Evolutionary conservation across 2,797 vertebrate genomes (phyloP), one percentile per base, ranked within the genome.

Genomic region (Hozukius guyotensis): DNA sequence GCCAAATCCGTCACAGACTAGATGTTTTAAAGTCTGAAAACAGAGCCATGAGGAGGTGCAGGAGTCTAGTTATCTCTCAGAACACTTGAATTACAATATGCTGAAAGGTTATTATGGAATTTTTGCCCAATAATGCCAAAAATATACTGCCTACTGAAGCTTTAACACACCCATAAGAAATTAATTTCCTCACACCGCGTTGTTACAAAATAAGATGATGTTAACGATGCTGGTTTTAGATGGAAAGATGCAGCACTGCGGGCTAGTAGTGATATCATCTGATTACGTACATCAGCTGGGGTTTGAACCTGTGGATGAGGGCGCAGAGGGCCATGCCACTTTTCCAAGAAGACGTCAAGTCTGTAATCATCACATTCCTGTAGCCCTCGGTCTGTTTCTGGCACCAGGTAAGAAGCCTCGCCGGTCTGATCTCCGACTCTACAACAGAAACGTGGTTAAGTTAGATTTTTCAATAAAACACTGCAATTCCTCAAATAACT

Each of bases 321-420:
- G 98, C 98, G 74, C 98, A 99, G 49, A 99, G 90, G 0, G 97
- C 97, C 10, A 97, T 92, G 82, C 97, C 98, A 0, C 95, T 99
- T 76, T 81, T 95, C 98, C 98, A 99, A 36, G 97, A 99, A 38
- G 94, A 95, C 34, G 94, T 97, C 87, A 99, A 94, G 91, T 99
- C 96, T 0, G 95, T 97, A 92, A 99, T 81, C 0, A 14, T 88
- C 63, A 99, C 97, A 0, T 97, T 97, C 77, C 92, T 95, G 92
- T 99, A 99, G 69, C 97, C 97, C 74, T 98, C 97, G 0, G 97
- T 98, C 93, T 98, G 97, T 78, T 96, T 98, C 94, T 98, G 98
- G 92, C 98, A 99, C 98, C 98, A 99, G 2, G 97, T 98, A 80
- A 99, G 82, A 78, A 99, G 97, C 81, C 97, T 97, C 27, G 96